Conservation (phyloP, 2,113 vertebrate species). For the Cynoglossus semilaevis region DNA sequence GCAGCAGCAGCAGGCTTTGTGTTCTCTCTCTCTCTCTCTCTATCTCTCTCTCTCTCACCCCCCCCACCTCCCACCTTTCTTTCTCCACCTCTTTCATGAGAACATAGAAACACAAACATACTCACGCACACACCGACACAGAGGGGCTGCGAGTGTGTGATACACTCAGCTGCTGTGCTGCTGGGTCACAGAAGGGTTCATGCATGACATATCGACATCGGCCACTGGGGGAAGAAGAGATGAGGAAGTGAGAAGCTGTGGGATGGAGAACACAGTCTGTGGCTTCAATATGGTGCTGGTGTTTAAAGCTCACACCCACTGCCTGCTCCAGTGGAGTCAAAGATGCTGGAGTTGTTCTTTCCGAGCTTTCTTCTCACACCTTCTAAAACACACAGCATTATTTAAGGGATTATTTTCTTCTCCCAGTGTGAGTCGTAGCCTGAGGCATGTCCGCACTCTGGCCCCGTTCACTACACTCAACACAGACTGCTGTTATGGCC, state of each 20-base stretch:
- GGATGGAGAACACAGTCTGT: slow-evolving; percentile 15
- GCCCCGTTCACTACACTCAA: too few relatives aligned
- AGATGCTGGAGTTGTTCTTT: not conserved
- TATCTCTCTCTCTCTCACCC: not conserved
- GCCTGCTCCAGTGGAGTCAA: slow-evolving; percentile 7
- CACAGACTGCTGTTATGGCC: too few relatives aligned
- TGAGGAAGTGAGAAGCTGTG: slow-evolving; percentile 3
- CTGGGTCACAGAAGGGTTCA: slow-evolving; percentile 32
- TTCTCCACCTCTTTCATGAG: too few relatives aligned
- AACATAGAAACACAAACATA: slow-evolving; percentile 5
- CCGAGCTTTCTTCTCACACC: too few relatives aligned
- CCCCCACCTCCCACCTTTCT: too few relatives aligned
- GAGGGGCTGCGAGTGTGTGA: slow-evolving; percentile 15
- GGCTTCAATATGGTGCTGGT: slow-evolving; percentile 19
- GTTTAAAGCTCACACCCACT: slow-evolving; percentile 21
- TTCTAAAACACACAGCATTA: too few relatives aligned
- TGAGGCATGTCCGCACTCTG: too few relatives aligned
- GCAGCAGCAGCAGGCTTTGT: slow-evolving; percentile 29
- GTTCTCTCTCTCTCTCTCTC: slow-evolving; percentile 18
- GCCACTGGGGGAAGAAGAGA: slow-evolving; percentile 27
- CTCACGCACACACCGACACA: slow-evolving; percentile 19
- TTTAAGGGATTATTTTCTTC: too few relatives aligned
- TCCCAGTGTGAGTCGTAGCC: too few relatives aligned
- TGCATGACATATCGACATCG: slow-evolving; percentile 35
- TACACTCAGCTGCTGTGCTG: slow-evolving; percentile 40